phyloP scores from a whole-genome alignment of 2,888 invertebrate species.

The Oxystoma pomonae region DNA sequence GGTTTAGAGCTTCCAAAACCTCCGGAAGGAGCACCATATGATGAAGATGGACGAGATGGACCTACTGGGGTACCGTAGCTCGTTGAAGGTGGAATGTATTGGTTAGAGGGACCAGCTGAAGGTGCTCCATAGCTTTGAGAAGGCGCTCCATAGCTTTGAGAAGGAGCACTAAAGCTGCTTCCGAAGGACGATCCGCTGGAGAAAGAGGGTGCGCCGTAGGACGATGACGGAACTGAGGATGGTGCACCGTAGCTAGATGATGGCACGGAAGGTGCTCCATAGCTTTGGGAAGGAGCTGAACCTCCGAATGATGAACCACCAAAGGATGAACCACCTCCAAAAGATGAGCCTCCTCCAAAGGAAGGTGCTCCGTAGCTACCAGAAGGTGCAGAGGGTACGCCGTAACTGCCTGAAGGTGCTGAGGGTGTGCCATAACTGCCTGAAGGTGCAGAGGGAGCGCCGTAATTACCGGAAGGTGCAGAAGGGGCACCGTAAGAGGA shows the following conservation, averaged over 20 bases:
- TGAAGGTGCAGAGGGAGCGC: constrained; percentile 43
- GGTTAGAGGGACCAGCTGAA: constrained; percentile 17
- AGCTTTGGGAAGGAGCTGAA: constrained; percentile 41
- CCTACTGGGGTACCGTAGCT: constrained; percentile 45
- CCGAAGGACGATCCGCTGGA: constrained; percentile 12
- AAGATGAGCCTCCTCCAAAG: constrained; percentile 33
- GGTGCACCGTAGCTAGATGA: constrained; percentile 56
- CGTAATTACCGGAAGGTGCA: constrained; percentile 43
- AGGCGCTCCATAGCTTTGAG: constrained; percentile 31
- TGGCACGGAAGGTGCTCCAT: constrained; percentile 49
- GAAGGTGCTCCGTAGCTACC: constrained; percentile 40
- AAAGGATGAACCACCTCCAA: constrained; percentile 29
- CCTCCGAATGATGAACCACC: constrained; percentile 35
- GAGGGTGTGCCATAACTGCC: constrained; percentile 46
- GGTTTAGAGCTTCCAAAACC: constrained; percentile 23
- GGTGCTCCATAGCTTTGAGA: constrained; percentile 16
- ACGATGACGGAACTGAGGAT: constrained; percentile 41
- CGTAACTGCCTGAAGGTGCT: constrained; percentile 41
- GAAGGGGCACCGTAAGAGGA: constrained; percentile 38
- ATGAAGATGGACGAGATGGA: constrained; percentile 39
- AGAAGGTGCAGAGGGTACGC: constrained; percentile 23
- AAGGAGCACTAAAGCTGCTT: constrained; percentile 33
- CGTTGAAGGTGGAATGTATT: constrained; percentile 37
- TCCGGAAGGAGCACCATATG: constrained; percentile 11
- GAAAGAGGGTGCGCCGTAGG: constrained; percentile 47